phyloP scores from a whole-genome alignment of 2,113 vertebrate species.

The Serilophus lunatus region DNA sequence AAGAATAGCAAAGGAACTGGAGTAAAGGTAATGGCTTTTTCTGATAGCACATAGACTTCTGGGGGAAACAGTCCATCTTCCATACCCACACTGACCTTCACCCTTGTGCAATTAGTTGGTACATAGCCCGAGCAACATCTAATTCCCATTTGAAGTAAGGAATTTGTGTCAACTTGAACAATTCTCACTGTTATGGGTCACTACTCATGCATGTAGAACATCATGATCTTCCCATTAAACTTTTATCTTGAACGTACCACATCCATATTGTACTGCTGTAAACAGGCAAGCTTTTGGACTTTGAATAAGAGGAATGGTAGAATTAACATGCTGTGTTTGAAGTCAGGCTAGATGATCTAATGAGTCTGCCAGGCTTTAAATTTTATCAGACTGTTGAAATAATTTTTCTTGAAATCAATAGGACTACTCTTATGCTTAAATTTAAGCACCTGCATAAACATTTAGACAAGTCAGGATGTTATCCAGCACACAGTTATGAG shows the following conservation, averaged over 20 bases:
- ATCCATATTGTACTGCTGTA: not conserved
- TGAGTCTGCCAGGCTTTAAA: conserved; percentile 7
- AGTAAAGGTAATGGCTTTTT: conserved; percentile 17
- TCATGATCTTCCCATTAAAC: not conserved
- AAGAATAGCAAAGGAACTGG: not conserved
- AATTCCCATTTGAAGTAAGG: not conserved
- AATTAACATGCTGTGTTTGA: not conserved
- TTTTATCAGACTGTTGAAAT: conserved; percentile 38
- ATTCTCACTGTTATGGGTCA: not conserved
- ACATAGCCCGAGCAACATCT: not conserved
- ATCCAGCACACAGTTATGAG: conserved; percentile 21
- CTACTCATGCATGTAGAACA: not conserved
- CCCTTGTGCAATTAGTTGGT: not conserved
- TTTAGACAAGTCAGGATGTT: not conserved
- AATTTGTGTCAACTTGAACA: not conserved
- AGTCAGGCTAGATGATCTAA: conserved; percentile 7
- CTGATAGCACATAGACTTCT: not conserved
- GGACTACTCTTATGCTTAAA: not conserved
- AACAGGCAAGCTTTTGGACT: not conserved
- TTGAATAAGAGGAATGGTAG: not conserved
- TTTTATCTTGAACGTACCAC: not conserved
- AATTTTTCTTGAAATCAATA: conserved; percentile 16
- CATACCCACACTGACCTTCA: not conserved
- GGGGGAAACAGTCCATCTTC: not conserved
- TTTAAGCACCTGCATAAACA: conserved; percentile 51